Conservation (phyloP, 2,888 invertebrate genomes). For the Agriopis leucophaearia region DNA sequence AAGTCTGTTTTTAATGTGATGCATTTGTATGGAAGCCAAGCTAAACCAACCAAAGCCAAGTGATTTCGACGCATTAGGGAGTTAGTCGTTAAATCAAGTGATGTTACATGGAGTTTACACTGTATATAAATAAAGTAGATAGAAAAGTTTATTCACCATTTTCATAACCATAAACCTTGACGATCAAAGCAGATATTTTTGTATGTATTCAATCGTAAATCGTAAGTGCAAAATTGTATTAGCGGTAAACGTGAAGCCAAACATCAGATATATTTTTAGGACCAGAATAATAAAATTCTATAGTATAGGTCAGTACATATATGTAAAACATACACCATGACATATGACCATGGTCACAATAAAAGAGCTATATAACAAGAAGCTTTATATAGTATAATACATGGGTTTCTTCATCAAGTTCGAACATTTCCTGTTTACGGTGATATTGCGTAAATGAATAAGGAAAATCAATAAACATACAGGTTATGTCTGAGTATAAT, state of each 20-base stretch:
- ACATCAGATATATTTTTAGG: conserved; percentile 19
- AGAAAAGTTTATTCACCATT: background rate
- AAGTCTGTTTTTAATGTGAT: no score
- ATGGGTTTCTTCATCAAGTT: background rate
- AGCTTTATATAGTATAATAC: background rate
- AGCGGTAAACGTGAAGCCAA: conserved; percentile 11
- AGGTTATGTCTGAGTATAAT: conserved; percentile 55
- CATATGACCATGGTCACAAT: background rate
- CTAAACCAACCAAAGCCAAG: no score
- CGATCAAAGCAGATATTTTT: conserved; percentile 6
- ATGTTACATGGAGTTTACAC: no score
- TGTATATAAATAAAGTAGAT: no score
- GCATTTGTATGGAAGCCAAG: no score
- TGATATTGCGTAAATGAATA: conserved; percentile 52
- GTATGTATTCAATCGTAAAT: conserved; percentile 5
- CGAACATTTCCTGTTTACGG: background rate
- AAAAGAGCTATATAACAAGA: background rate
- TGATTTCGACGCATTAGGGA: no score
- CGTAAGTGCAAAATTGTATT: conserved; percentile 10
- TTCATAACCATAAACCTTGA: conserved; percentile 14
- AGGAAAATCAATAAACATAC: conserved; percentile 56
- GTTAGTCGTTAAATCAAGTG: no score
- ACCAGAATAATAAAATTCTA: background rate
- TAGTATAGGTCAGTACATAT: background rate
- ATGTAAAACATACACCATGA: no score